Conservation (phyloP, 2,113 vertebrate species). For the Tachysurus vachellii region DNA sequence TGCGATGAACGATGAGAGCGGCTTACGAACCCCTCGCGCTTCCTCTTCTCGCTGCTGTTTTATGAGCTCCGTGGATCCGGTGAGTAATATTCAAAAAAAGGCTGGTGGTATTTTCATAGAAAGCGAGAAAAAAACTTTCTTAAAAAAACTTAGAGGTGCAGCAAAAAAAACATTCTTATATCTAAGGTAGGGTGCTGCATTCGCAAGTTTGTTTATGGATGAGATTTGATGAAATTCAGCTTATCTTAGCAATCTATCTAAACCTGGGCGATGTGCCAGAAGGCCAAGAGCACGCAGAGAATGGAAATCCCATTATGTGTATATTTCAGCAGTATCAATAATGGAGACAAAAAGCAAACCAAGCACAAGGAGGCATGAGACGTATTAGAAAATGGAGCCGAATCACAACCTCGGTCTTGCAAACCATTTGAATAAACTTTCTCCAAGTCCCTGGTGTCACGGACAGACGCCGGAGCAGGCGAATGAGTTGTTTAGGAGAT, state of each 20-base stretch:
- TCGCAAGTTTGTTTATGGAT: slow-evolving; percentile 45
- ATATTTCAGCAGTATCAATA: slow-evolving; percentile 40
- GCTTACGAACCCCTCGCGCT: neutral
- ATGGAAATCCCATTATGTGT: slow-evolving; percentile 48
- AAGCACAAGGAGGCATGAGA: slow-evolving; percentile 26
- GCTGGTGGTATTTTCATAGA: slow-evolving; percentile 17
- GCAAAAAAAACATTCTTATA: neutral
- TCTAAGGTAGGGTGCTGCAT: slow-evolving; percentile 18
- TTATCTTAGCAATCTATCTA: slow-evolving; percentile 31
- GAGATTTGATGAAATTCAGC: slow-evolving; percentile 35
- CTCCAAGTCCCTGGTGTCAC: neutral
- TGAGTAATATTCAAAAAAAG: neutral
- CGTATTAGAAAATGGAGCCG: slow-evolving; percentile 40
- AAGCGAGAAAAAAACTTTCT: neutral
- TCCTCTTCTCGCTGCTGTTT: neutral
- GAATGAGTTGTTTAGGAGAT: neutral
- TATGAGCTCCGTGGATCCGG: slow-evolving; percentile 22
- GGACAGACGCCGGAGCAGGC: neutral
- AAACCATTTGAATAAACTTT: slow-evolving; percentile 31
- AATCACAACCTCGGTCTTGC: slow-evolving; percentile 33
- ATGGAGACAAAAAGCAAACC: slow-evolving; percentile 28
- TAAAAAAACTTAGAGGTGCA: slow-evolving; percentile 7
- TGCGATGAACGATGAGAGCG: slow-evolving; percentile 23
- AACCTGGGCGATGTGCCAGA: slow-evolving; percentile 42
- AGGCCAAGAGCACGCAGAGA: slow-evolving; percentile 9